phyloP scores from a whole-genome alignment of 1,140 invertebrate genomes.

The Eciton burchellii region DNA sequence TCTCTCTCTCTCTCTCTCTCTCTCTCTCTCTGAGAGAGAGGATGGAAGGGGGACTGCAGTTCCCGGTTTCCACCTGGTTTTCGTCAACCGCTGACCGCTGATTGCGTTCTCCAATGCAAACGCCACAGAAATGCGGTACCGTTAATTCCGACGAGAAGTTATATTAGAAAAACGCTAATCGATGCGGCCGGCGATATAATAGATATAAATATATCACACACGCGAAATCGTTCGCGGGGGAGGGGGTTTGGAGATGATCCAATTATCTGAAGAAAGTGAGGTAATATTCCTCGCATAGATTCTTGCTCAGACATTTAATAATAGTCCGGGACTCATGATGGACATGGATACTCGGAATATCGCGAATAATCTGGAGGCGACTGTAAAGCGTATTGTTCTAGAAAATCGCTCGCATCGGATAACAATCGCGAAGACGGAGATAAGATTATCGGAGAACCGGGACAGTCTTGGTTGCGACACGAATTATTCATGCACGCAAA shows the following conservation, averaged over 20 bases:
- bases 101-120: too few species aligned
- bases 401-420: background rate
- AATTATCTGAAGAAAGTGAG: background rate
- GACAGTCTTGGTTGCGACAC: background rate
- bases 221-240: background rate
- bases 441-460: conserved; percentile 43
- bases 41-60: too few species aligned
- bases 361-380: background rate
- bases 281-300: background rate
- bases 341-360: conserved; percentile 11
- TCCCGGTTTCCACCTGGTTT: too few species aligned
- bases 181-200: background rate
- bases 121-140: too few species aligned
- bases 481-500: background rate
- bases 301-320: conserved; percentile 31
- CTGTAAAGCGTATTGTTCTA: background rate
- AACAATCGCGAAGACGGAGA: conserved; percentile 44
- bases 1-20: too few species aligned
- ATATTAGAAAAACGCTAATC: background rate
- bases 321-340: background rate
- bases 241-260: background rate
- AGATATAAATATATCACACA: background rate
- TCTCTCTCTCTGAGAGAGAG: too few species aligned
- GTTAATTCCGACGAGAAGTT: background rate
- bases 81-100: too few species aligned